A percentile compares a stretch with the other conserved stretches of the same genome.
Conservation (phyloP, 2,888 invertebrate genomes). For the Diaprepes abbreviatus region DNA sequence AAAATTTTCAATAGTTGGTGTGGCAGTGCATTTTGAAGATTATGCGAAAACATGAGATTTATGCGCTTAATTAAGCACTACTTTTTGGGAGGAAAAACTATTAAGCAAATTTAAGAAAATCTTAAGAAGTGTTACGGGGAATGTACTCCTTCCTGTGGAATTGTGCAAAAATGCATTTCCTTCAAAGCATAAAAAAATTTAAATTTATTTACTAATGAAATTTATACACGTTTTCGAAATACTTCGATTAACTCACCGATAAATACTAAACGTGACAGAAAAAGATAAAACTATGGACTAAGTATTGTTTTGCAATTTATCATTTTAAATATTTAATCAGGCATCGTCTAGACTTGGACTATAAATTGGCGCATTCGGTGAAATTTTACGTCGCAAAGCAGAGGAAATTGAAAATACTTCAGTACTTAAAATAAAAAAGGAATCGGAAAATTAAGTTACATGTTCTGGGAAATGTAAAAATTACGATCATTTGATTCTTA, state of each 20-base stretch:
- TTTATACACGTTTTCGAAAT: no score
- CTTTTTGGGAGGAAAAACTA: no score
- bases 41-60: no score
- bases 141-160: no score
- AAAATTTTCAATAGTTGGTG: no score
- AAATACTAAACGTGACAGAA: not conserved
- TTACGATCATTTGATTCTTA: not conserved
- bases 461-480: not conserved
- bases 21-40: no score
- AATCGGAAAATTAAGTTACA: not conserved
- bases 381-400: constrained; percentile 17
- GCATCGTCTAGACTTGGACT: constrained; percentile 34
- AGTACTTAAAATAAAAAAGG: not conserved
- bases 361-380: constrained; percentile 30
- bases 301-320: constrained; percentile 37
- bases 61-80: no score
- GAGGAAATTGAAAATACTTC: constrained; percentile 36
- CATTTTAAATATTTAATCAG: constrained; percentile 40
- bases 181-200: no score
- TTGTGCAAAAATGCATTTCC: no score
- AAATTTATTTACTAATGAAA: no score
- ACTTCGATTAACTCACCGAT: not conserved
- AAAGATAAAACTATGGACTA: constrained; percentile 1
- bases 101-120: no score
- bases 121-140: no score